A percentile compares a stretch with the other conserved stretches of the same genome.
Evolutionary conservation across 2,113 vertebrate genomes (phyloP).

Genomic region (Pan paniscus): DNA sequence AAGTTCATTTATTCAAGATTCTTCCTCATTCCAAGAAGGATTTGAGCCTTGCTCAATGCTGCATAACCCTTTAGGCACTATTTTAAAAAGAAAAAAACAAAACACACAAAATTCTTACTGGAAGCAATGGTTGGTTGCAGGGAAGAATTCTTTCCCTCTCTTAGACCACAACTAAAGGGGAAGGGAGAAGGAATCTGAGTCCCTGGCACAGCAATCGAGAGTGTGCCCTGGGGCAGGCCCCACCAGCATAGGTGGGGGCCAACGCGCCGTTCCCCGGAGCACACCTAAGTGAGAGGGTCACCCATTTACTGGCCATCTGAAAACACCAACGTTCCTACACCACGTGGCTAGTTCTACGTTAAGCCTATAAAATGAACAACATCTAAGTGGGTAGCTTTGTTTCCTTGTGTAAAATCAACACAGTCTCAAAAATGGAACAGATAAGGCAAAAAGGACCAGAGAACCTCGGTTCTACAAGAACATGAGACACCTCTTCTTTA

Average conservation of each 20-base stretch:
- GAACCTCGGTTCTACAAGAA: background rate
- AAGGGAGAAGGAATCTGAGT: background rate
- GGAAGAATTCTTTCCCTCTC: background rate
- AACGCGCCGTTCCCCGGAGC: background rate
- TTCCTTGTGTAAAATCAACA: background rate
- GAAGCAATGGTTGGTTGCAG: background rate
- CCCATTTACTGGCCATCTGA: background rate
- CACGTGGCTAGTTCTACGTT: fast-evolving
- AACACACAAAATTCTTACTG: background rate
- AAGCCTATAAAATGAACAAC: background rate
- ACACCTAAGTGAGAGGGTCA: background rate
- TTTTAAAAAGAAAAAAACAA: background rate
- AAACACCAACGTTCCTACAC: background rate
- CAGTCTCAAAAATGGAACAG: background rate
- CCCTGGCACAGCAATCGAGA: background rate
- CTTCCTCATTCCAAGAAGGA: background rate
- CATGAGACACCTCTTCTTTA: background rate
- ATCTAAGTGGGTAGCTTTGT: background rate
- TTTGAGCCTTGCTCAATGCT: background rate
- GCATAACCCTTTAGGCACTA: background rate
- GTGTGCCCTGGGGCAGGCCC: background rate
- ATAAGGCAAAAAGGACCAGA: background rate
- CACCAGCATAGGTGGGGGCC: background rate
- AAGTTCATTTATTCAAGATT: background rate
- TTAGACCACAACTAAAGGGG: background rate